phyloP scores from a whole-genome alignment of 2,797 vertebrate genomes.

The Diceros bicornis region DNA sequence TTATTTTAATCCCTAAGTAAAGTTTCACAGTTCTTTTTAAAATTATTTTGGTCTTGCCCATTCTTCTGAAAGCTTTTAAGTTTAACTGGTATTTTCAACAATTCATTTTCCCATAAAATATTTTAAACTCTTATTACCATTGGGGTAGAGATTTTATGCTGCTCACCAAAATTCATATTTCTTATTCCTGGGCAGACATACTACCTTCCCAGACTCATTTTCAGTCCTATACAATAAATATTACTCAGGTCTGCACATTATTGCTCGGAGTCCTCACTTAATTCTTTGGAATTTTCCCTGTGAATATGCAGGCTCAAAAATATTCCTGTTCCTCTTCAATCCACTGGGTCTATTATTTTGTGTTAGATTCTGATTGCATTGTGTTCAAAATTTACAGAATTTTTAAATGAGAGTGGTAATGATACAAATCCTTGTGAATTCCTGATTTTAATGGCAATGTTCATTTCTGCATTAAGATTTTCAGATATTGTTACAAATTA shows the following conservation, averaged over 20 bases:
- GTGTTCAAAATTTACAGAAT: neutral
- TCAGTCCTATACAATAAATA: neutral
- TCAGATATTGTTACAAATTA: neutral
- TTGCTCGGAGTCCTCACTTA: neutral
- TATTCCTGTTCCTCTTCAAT: neutral
- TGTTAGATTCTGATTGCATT: neutral
- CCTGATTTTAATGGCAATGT: neutral
- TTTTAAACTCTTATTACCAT: neutral
- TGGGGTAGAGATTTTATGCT: neutral
- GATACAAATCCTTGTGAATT: neutral
- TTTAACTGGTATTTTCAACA: neutral
- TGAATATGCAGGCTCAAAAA: neutral
- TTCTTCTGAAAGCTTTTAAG: neutral
- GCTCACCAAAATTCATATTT: neutral
- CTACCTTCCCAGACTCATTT: neutral
- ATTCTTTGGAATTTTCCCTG: neutral
- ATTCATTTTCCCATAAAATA: neutral
- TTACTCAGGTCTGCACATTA: neutral
- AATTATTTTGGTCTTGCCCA: neutral
- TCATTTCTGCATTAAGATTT: neutral
- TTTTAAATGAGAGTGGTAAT: neutral
- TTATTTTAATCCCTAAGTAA: neutral
- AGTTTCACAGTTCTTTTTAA: neutral
- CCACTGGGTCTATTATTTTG: neutral
- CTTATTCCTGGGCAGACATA: no score